phyloP scores from a whole-genome alignment of 1,140 invertebrate species.

The Pectinophora gossypiella region DNA sequence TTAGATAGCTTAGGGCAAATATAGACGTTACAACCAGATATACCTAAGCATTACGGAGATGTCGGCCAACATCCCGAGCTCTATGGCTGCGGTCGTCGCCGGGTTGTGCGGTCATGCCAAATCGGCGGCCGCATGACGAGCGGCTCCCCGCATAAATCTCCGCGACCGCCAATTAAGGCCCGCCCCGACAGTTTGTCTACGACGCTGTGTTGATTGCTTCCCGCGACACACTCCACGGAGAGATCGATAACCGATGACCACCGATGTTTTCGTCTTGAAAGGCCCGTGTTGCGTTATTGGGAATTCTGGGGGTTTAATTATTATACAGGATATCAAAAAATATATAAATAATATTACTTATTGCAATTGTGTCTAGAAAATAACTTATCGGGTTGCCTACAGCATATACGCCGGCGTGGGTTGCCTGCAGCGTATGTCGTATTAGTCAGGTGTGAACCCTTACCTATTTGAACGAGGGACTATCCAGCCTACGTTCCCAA shows the following conservation, averaged over 20 bases:
- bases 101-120: constrained; percentile 31
- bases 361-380: too few species aligned
- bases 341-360: too few species aligned
- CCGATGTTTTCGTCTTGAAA: neutral
- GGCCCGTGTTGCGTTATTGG: constrained; percentile 14
- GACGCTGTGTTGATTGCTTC: constrained; percentile 59
- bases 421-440: too few species aligned
- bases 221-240: constrained; percentile 21
- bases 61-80: neutral
- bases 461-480: too few species aligned
- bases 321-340: too few species aligned
- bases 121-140: constrained; percentile 45
- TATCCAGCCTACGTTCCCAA: too few species aligned
- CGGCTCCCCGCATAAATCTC: constrained; percentile 68
- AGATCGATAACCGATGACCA: constrained; percentile 3
- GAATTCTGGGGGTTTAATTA: constrained; percentile 8
- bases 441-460: too few species aligned
- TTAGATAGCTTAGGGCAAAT: too few species aligned
- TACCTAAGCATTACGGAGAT: too few species aligned
- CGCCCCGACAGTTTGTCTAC: constrained; percentile 70
- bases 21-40: too few species aligned
- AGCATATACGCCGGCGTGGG: too few species aligned
- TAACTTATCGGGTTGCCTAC: too few species aligned
- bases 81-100: constrained; percentile 1
- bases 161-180: constrained; percentile 69